phyloP scores from a whole-genome alignment of 1,140 invertebrate species.

The Archegozetes longisetosus region DNA sequence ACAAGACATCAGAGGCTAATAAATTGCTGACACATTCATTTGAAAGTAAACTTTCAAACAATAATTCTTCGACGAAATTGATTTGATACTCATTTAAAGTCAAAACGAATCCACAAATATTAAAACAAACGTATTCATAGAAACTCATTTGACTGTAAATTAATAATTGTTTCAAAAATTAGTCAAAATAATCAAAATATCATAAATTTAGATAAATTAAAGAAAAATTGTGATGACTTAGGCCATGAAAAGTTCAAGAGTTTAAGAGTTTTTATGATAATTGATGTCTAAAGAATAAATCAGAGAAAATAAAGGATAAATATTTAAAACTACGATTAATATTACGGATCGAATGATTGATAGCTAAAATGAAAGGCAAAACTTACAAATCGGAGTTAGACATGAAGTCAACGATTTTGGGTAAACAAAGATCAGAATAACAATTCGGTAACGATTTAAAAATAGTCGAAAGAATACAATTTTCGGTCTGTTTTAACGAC shows the following conservation, averaged over 20 bases:
- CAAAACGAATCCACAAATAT: not conserved
- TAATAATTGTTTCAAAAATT: not conserved
- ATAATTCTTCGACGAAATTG: not conserved
- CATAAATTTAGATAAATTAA: no score
- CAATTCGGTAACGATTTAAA: not conserved
- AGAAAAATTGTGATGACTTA: not conserved
- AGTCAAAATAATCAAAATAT: no score
- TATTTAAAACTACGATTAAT: no score
- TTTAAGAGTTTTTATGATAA: no score
- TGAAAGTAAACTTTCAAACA: slow-evolving; percentile 6
- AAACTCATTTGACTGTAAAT: slow-evolving; percentile 1
- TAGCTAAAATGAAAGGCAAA: not conserved
- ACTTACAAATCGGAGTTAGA: not conserved
- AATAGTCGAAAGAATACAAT: not conserved
- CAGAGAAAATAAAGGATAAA: no score
- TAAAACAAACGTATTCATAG: slow-evolving; percentile 2
- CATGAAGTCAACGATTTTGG: not conserved
- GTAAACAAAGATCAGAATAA: not conserved
- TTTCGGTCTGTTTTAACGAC: not conserved
- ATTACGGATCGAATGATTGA: no score
- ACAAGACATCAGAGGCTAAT: slow-evolving; percentile 5
- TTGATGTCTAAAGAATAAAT: no score
- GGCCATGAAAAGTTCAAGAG: no score
- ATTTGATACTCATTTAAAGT: slow-evolving; percentile 1
- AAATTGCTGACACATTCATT: not conserved